Base-by-base conservation (phyloP, 2,113 vertebrate species). In the Pelobates fuscus region DNA sequence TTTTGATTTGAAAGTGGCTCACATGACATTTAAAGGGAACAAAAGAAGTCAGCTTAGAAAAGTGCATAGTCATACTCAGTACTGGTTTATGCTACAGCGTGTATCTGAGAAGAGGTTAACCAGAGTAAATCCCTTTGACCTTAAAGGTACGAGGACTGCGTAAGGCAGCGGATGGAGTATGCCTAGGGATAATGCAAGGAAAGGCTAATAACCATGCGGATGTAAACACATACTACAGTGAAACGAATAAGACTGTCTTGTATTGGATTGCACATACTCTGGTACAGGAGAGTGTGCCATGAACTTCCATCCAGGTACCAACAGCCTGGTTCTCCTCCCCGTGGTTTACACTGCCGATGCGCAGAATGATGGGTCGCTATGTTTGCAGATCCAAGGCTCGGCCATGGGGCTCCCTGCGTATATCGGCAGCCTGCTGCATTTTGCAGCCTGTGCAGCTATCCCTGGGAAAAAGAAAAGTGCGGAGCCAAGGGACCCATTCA, bases 391-490 rank as follows among this genome's bases (percentile, higher is more conserved):
- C 43, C 58, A n/a, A 65, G 78, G 80, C 82, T 75, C 81, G 70
- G 82, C 78, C 77, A 79, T 30, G 46, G 52, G 71, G 41, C 61
- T 80, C 63, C 81, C 77, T 84, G 83, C 84, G 82, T 84, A 85
- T 86, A 87, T 84, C 81, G 80, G 74, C 69, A 23, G 78, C 78
- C 78, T 81, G 73, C 52, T 59, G 71, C 32, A 15, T 46, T 46
- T n/a, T n/a, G 49, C 63, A 60, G 63, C 72, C 26, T n/a, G 32
- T 68, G 46, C 64, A 68, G 57, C 73, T 59, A 30, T 54, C 73
- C 64, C 7, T 30, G 44, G 41, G 55, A 41, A 80, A 80, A 78
- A 81, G 80, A 78, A 81, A 71, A 8, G 63, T 70, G 61, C 68
- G 29, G 4, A 57, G 78, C 67, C 49, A 7, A n/a, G 65, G 21